These are phyloP conservation scores for Hepsetus odoe DNA, from an alignment of 2,113 vertebrate genomes.

Conservation along the genomic window DNA sequence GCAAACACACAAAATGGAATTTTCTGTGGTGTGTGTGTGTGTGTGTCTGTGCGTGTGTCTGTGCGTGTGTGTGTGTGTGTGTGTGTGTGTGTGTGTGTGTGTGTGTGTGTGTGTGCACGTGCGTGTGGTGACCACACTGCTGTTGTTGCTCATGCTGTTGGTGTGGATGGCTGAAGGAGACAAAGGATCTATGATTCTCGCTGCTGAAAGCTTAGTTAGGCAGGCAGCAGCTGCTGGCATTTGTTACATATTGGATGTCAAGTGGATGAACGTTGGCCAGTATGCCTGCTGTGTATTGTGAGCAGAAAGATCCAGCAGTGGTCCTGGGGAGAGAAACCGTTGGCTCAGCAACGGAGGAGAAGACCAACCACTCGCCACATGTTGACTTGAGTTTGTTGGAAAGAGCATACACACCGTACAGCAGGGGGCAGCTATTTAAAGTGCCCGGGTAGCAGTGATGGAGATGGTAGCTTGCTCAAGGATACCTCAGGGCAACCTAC, in stretches of 20 bases:
- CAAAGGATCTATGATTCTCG: slow-evolving; percentile 9
- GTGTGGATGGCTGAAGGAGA: background rate
- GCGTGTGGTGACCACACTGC: background rate
- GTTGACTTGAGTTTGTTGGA: no score
- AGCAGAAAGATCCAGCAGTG: slow-evolving; percentile 19
- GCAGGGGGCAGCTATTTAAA: no score
- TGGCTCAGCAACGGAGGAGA: background rate
- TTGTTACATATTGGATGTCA: slow-evolving; percentile 38
- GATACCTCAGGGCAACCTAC: no score
- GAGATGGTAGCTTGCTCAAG: no score
- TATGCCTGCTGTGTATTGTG: background rate
- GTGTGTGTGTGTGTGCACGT: background rate
- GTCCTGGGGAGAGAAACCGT: background rate
- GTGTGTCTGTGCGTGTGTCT: no score
- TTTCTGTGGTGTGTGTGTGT: no score
- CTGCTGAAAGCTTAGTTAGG: slow-evolving; percentile 44
- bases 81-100: slow-evolving; percentile 5
- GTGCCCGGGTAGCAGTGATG: no score
- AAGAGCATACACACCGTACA: no score
- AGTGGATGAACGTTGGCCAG: slow-evolving; percentile 22
- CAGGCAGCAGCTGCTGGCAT: slow-evolving; percentile 47
- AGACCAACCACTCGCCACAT: background rate
- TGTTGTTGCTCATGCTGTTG: slow-evolving; percentile 8
- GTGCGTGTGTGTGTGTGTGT: background rate
- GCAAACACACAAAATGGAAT: no score